These are phyloP conservation scores for Sympetrum striolatum DNA, from an alignment of 2,888 invertebrate species.

Conservation along the genomic window DNA sequence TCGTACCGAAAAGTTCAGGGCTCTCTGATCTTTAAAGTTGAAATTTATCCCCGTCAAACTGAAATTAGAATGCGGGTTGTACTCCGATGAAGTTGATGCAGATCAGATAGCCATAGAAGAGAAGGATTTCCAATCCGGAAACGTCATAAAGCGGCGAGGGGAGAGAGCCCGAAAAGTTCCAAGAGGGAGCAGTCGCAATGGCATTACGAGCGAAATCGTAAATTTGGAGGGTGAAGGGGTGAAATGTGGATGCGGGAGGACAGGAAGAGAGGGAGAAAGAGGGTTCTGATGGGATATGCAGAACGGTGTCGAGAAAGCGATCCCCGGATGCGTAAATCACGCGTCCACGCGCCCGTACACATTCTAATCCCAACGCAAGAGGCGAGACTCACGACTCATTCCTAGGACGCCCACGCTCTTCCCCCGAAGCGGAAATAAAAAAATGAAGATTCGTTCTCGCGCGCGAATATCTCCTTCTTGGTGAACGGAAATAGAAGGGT, in stretches of 20 bases:
- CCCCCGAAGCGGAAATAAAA: background rate
- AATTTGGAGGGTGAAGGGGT: background rate
- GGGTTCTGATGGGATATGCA: constrained; percentile 31
- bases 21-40: no score
- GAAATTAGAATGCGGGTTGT: no score
- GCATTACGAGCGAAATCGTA: background rate
- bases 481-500: background rate
- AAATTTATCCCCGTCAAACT: no score
- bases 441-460: background rate
- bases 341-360: constrained; percentile 33
- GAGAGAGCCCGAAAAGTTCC: no score
- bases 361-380: constrained; percentile 18
- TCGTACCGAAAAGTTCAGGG: no score
- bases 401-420: constrained; percentile 10
- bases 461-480: background rate
- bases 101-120: no score
- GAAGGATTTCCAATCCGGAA: no score
- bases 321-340: constrained; percentile 41
- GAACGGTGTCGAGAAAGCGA: background rate
- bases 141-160: no score
- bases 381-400: background rate
- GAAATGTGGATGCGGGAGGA: background rate
- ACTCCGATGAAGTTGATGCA: no score
- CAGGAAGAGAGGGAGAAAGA: background rate
- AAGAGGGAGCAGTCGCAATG: background rate